phyloP scores from a whole-genome alignment of 2,797 vertebrate genomes.

The Pangasius macronema region DNA sequence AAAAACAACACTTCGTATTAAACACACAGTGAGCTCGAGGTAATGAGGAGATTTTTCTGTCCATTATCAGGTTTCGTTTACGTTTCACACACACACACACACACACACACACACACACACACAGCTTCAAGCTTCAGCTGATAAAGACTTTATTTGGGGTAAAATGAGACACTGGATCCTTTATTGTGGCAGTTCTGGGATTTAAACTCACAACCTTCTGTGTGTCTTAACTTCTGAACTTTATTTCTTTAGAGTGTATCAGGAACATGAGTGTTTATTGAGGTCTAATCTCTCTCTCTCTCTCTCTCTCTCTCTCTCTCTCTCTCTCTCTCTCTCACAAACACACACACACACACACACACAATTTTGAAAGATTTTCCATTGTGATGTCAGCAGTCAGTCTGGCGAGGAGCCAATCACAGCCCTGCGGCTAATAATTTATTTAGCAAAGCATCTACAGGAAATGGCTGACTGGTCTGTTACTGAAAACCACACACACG shows the following conservation, averaged over 20 bases:
- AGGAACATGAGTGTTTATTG: neutral
- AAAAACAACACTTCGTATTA: too few species aligned
- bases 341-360: constrained; percentile 2
- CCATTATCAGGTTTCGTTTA: too few species aligned
- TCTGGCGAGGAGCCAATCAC: neutral
- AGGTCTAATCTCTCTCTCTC: neutral
- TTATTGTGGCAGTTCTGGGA: neutral
- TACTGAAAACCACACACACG: neutral
- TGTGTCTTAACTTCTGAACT: neutral
- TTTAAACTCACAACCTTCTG: neutral
- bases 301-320: neutral
- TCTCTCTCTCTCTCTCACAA: neutral
- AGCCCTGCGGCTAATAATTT: neutral
- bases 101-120: too few species aligned
- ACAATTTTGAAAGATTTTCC: neutral
- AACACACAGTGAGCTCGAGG: too few species aligned
- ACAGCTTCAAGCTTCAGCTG: neutral
- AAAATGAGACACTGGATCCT: neutral
- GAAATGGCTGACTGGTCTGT: constrained; percentile 4
- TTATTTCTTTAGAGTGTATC: neutral
- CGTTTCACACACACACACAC: too few species aligned
- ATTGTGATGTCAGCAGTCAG: neutral
- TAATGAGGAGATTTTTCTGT: too few species aligned
- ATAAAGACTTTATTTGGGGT: neutral
- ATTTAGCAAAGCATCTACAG: constrained; percentile 4